These are phyloP conservation scores for Bradysia coprophila DNA, from an alignment of 1,140 invertebrate genomes.

Conservation along the genomic window DNA sequence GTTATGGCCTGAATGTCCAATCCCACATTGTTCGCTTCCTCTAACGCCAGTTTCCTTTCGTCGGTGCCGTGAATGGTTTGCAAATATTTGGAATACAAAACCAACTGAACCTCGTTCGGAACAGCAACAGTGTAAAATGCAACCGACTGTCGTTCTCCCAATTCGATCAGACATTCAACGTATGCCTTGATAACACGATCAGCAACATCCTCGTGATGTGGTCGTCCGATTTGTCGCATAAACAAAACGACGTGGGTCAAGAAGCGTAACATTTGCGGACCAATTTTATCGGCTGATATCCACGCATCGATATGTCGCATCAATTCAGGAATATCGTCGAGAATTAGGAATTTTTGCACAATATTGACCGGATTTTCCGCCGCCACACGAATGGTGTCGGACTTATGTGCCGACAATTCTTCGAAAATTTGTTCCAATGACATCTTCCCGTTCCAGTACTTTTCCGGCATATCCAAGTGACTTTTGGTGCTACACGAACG, in stretches of 20 bases:
- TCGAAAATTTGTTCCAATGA: slow-evolving; percentile 53
- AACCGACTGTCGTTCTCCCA: slow-evolving; percentile 55
- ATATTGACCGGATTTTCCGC: slow-evolving; percentile 37
- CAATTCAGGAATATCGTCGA: slow-evolving; percentile 44
- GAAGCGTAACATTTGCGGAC: slow-evolving; percentile 29
- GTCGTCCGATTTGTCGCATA: slow-evolving; percentile 54
- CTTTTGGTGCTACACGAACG: slow-evolving; percentile 27
- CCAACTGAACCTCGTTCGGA: slow-evolving; percentile 45
- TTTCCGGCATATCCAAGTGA: slow-evolving; percentile 43
- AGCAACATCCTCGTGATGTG: slow-evolving; percentile 42
- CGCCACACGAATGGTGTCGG: slow-evolving; percentile 28
- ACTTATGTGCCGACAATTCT: slow-evolving; percentile 34
- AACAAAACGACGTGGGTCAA: slow-evolving; percentile 72
- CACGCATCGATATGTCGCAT: slow-evolving; percentile 28
- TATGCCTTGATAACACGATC: slow-evolving; percentile 54
- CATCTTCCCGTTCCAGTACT: slow-evolving; percentile 61
- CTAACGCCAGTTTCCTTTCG: slow-evolving; percentile 31
- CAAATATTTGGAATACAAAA: slow-evolving; percentile 61
- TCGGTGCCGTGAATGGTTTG: slow-evolving; percentile 35
- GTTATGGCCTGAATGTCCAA: slow-evolving; percentile 71
- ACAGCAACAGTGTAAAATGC: slow-evolving; percentile 70
- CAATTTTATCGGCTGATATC: slow-evolving; percentile 18
- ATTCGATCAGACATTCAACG: slow-evolving; percentile 46
- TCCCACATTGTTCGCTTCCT: slow-evolving; percentile 49
- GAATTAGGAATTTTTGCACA: slow-evolving; percentile 59